phyloP scores from a whole-genome alignment of 2,113 vertebrate genomes.

The Enhydra lutris region DNA sequence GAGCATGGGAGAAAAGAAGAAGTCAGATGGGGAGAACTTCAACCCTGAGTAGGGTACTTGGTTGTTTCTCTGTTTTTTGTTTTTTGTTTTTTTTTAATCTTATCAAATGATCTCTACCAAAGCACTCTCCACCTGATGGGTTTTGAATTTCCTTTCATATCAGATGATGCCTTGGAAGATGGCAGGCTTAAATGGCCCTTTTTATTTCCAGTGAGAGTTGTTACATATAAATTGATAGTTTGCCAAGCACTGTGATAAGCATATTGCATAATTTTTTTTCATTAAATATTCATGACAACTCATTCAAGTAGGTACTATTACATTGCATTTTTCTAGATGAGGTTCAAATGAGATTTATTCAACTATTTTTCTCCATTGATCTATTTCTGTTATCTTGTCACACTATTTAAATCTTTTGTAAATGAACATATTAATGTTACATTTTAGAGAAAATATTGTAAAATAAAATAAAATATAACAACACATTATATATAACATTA shows the following conservation, averaged over 20 bases:
- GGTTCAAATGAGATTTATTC: not conserved
- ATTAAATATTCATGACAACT: not conserved
- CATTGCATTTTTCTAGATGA: not conserved
- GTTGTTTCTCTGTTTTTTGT: not conserved
- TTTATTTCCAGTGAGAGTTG: not conserved
- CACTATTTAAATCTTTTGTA: not conserved
- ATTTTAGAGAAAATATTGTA: not conserved
- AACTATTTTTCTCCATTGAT: not conserved
- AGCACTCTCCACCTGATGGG: too few relatives aligned
- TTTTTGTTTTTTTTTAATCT: not conserved
- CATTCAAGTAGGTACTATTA: not conserved
- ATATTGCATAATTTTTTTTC: not conserved
- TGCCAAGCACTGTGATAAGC: not conserved
- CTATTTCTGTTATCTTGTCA: not conserved
- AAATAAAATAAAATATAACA: not conserved
- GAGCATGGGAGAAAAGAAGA: not conserved
- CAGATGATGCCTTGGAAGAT: too few relatives aligned
- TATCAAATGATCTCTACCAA: not conserved
- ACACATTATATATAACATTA: not conserved
- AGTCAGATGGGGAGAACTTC: not conserved
- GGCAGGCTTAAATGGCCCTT: not conserved
- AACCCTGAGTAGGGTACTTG: not conserved
- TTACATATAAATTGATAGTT: not conserved
- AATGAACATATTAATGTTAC: not conserved
- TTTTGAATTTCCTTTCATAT: not conserved